phyloP scores from a whole-genome alignment of 2,797 vertebrate species.

The Coilia nasus region DNA sequence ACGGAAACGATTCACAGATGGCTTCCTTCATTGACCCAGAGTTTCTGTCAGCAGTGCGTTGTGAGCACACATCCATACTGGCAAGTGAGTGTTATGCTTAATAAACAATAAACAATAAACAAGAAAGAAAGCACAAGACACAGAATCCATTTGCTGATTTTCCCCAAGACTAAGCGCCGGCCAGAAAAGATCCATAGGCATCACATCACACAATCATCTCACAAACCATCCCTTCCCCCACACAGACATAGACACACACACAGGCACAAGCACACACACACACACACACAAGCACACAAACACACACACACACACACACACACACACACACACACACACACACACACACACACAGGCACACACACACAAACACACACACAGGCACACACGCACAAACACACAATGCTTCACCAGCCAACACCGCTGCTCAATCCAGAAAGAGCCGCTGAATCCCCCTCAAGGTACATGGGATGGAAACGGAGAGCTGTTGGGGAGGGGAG shows the following conservation, averaged over 20 bases:
- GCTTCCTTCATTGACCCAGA: not conserved
- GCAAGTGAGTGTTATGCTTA: not conserved
- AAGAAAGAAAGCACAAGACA: not conserved
- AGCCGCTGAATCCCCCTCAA: not conserved
- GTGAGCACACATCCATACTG: not conserved
- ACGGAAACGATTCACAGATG: not conserved
- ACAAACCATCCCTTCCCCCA: not conserved
- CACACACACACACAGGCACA: no score
- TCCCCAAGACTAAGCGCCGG: not conserved
- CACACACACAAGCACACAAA: not conserved
- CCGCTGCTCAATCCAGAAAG: not conserved
- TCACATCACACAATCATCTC: conserved; percentile 14
- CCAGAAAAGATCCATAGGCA: conserved; percentile 12
- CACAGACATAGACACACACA: not conserved
- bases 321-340: no score
- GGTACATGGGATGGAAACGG: not conserved
- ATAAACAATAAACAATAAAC: conserved; percentile 26
- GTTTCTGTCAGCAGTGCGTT: not conserved
- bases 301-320: not conserved
- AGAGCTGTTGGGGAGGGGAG: not conserved
- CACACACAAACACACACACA: no score
- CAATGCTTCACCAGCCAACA: not conserved
- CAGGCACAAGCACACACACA: not conserved
- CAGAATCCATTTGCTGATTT: not conserved
- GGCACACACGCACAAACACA: no score